Evolutionary conservation across 2,888 invertebrate species (phyloP).

Genomic region (Aelia acuminata): DNA sequence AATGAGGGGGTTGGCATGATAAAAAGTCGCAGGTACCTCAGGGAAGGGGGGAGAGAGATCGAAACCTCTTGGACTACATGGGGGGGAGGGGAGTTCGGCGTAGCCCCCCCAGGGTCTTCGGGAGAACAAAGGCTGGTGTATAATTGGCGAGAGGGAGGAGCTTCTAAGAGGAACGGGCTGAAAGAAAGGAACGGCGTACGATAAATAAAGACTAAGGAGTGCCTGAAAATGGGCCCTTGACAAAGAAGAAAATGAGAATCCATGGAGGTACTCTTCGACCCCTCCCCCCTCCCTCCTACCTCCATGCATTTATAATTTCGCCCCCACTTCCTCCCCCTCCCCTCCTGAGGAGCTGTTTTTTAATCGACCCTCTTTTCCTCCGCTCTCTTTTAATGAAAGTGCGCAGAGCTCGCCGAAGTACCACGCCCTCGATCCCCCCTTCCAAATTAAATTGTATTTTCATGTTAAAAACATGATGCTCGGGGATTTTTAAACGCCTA

Average conservation of each 20-base stretch:
- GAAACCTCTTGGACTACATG: background rate
- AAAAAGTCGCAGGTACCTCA: constrained; percentile 9
- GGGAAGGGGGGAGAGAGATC: background rate
- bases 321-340: constrained; percentile 16
- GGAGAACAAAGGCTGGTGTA: background rate
- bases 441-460: constrained; percentile 57
- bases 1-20: too few relatives aligned
- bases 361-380: constrained; percentile 53
- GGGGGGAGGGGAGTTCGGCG: background rate
- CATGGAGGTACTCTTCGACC: constrained; percentile 42
- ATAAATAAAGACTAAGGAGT: constrained; percentile 47
- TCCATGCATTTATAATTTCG: constrained; percentile 62
- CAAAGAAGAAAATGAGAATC: constrained; percentile 57
- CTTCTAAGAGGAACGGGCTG: background rate
- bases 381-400: constrained; percentile 45
- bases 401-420: constrained; percentile 37
- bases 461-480: constrained; percentile 58
- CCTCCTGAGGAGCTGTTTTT: constrained; percentile 40
- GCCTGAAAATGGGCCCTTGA: constrained; percentile 10
- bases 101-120: background rate
- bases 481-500: constrained; percentile 52
- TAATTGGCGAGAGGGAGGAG: constrained; percentile 29
- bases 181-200: constrained; percentile 27
- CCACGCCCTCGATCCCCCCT: constrained; percentile 12
- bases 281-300: constrained; percentile 60